Percentiles rank a stretch among this genome's conserved stretches.
phyloP scores from a whole-genome alignment of 2,797 vertebrate species.

The Paramormyrops hopkinsi region DNA sequence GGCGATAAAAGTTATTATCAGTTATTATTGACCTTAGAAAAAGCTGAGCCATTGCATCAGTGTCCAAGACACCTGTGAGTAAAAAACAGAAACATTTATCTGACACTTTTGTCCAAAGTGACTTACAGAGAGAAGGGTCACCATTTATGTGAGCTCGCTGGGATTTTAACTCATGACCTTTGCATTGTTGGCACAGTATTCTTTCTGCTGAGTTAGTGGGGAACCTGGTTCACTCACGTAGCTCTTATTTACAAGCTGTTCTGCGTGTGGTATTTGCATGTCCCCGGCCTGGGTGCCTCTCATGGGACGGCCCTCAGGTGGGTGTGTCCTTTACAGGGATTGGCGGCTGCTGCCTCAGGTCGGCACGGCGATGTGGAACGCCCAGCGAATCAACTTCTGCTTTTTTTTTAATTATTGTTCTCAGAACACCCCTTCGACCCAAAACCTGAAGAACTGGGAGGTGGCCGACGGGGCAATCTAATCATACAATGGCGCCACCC shows the following conservation, averaged over 20 bases:
- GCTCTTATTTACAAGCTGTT: not conserved
- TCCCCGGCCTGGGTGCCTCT: not conserved
- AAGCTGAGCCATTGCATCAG: not conserved
- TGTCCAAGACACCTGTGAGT: not conserved
- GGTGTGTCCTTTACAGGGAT: not conserved
- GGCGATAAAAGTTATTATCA: not conserved
- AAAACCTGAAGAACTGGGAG: not conserved
- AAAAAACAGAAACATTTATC: not conserved
- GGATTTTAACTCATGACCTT: not conserved
- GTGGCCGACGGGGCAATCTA: not conserved
- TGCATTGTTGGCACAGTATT: not conserved
- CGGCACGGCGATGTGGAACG: slow-evolving; percentile 3
- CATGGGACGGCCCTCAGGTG: not conserved
- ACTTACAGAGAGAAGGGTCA: not conserved
- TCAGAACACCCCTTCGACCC: not conserved
- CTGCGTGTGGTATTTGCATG: not conserved
- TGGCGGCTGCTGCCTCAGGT: not conserved
- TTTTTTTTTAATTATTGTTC: slow-evolving; percentile 22
- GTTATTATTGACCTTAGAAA: not conserved
- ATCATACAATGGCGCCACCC: not conserved
- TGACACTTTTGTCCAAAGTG: not conserved
- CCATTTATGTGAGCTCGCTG: not conserved
- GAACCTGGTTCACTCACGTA: not conserved
- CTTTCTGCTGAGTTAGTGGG: not conserved
- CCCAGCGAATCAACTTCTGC: slow-evolving; percentile 7